Percentiles rank a stretch among this genome's conserved stretches.
Conservation (phyloP, 2,113 vertebrate species). For the Papio anubis region DNA sequence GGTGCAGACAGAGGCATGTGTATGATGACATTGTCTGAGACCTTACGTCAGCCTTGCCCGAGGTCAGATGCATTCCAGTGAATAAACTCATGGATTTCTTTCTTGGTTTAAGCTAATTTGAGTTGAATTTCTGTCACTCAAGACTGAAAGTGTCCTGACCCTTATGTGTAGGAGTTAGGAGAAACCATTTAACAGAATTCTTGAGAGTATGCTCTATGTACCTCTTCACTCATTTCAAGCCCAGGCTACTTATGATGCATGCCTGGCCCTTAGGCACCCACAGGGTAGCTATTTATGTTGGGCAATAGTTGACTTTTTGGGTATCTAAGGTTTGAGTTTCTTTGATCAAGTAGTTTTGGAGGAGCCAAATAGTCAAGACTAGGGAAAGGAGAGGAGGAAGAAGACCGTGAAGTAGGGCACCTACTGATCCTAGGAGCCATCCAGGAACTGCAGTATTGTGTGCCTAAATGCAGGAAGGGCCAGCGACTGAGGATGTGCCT, state of each 20-base stretch:
- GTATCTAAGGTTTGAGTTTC: neutral
- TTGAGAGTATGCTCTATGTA: neutral
- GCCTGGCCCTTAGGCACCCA: no score
- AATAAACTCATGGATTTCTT: neutral
- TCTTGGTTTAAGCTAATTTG: neutral
- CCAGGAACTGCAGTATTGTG: neutral
- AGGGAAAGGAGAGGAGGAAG: neutral
- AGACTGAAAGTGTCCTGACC: neutral
- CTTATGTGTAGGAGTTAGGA: neutral
- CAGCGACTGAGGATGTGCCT: neutral
- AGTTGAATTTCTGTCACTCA: neutral
- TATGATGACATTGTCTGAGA: neutral
- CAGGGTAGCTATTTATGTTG: neutral
- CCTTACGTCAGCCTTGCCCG: neutral
- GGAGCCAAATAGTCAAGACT: neutral
- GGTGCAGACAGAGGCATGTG: slow-evolving; percentile 23
- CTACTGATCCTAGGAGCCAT: neutral
- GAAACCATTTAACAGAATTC: neutral
- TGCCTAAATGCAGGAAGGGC: neutral
- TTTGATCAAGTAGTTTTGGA: neutral
- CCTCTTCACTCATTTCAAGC: neutral
- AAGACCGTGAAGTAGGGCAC: neutral
- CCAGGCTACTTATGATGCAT: neutral
- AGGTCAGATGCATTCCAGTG: neutral
- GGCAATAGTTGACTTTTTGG: neutral